These are phyloP conservation scores for Cheilosia pagana DNA, from an alignment of 2,888 invertebrate genomes.

Conservation along the genomic window DNA sequence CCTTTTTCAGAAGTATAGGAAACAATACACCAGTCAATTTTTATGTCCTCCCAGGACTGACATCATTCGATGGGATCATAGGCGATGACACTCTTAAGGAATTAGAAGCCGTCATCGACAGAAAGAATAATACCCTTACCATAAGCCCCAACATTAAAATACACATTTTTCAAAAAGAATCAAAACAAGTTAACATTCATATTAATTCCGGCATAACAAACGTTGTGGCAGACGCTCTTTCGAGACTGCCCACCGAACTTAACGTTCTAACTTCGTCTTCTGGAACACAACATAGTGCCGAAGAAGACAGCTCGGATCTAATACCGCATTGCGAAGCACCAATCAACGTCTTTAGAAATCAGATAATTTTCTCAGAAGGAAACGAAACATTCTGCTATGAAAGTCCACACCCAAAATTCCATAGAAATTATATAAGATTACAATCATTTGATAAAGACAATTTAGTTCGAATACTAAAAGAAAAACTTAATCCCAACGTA, in stretches of 20 bases:
- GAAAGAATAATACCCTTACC: neutral
- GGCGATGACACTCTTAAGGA: conserved; percentile 4
- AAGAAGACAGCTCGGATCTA: neutral
- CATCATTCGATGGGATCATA: conserved; percentile 17
- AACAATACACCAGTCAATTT: conserved; percentile 12
- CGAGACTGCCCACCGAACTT: conserved; percentile 19
- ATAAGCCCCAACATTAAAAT: neutral
- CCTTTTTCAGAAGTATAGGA: conserved; percentile 9
- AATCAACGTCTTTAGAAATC: conserved; percentile 56
- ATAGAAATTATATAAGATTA: conserved; percentile 28
- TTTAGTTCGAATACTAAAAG: conserved; percentile 29
- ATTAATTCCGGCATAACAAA: conserved; percentile 22
- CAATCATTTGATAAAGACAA: conserved; percentile 21
- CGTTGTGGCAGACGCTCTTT: conserved; percentile 23
- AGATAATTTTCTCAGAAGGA: conserved; percentile 21
- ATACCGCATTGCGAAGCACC: conserved; percentile 47
- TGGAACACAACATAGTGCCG: too few species aligned
- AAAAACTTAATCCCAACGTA: conserved; percentile 46
- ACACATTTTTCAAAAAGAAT: too few species aligned
- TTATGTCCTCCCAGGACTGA: conserved; percentile 12
- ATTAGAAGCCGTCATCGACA: neutral
- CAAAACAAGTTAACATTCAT: neutral
- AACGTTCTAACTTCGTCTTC: neutral
- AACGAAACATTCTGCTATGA: too few species aligned
- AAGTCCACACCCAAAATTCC: conserved; percentile 40